Percentiles rank a stretch among this genome's conserved stretches.
These are phyloP conservation scores for Trichoplusia ni DNA, from an alignment of 1,140 invertebrate species.

Conservation along the genomic window DNA sequence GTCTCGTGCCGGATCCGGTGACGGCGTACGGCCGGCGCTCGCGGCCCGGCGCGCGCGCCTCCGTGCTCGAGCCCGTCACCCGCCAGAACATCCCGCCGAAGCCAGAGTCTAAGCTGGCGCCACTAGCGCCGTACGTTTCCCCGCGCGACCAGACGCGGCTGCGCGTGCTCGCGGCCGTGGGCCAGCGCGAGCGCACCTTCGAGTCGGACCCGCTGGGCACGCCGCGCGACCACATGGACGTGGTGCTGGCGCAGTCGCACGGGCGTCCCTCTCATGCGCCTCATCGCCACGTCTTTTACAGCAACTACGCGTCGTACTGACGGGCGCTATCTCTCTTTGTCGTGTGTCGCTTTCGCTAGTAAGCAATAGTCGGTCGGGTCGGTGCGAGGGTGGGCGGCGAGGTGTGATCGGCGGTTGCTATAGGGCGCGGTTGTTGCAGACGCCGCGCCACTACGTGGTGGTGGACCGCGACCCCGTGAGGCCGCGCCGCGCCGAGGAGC, in stretches of 20 bases:
- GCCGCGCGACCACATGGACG: slow-evolving; percentile 83
- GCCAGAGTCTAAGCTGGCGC: slow-evolving; percentile 81
- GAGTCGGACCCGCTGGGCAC: slow-evolving; percentile 82
- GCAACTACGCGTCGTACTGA: slow-evolving; percentile 79
- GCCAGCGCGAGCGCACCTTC: slow-evolving; percentile 80
- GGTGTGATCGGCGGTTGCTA: slow-evolving; percentile 51
- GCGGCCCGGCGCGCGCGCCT: slow-evolving; percentile 64
- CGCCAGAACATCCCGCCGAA: slow-evolving; percentile 82
- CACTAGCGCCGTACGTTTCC: slow-evolving; percentile 84
- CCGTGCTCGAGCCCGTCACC: slow-evolving; percentile 72
- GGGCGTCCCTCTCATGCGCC: slow-evolving; percentile 74
- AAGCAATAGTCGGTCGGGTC: slow-evolving; percentile 62
- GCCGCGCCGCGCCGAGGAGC: slow-evolving; percentile 87
- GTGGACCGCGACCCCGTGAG: slow-evolving; percentile 86
- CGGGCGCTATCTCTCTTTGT: slow-evolving; percentile 37
- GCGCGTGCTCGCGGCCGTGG: slow-evolving; percentile 82
- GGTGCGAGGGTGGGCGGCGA: slow-evolving; percentile 63
- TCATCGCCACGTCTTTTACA: slow-evolving; percentile 80
- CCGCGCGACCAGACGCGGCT: slow-evolving; percentile 84
- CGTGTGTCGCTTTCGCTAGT: slow-evolving; percentile 75
- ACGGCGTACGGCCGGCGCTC: slow-evolving; percentile 88
- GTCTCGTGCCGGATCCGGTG: slow-evolving; percentile 89
- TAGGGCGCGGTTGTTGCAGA: slow-evolving; percentile 84
- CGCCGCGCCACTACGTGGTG: slow-evolving; percentile 92
- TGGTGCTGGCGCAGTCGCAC: slow-evolving; percentile 83